Percentiles rank a stretch among this genome's conserved stretches.
These are phyloP conservation scores for Galerucella calmariensis DNA, from an alignment of 2,888 invertebrate species.

Conservation along the genomic window DNA sequence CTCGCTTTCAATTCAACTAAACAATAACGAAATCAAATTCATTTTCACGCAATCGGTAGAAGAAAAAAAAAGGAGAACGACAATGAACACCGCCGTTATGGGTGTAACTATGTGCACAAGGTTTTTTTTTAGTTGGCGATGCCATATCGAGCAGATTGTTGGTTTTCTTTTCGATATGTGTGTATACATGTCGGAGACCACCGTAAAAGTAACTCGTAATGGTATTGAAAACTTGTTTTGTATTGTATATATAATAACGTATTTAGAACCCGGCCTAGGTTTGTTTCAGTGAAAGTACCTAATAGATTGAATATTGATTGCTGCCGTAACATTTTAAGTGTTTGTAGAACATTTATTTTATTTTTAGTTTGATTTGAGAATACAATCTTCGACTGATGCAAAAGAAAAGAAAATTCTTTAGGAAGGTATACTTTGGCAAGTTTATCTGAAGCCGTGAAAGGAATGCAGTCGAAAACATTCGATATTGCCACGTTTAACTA, in stretches of 20 bases:
- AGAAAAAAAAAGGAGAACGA: constrained; percentile 2
- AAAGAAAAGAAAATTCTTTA: too few species aligned
- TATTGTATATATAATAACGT: not conserved
- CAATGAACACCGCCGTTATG: constrained; percentile 14
- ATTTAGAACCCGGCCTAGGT: not conserved
- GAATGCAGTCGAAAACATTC: too few species aligned
- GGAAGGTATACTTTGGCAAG: too few species aligned
- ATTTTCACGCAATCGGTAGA: not conserved
- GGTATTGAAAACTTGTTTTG: not conserved
- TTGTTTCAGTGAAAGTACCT: constrained; percentile 1
- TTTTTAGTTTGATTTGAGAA: not conserved
- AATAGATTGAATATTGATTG: constrained; percentile 2
- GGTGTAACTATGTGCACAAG: constrained; percentile 15
- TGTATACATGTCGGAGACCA: constrained; percentile 5
- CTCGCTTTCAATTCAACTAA: not conserved
- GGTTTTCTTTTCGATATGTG: not conserved
- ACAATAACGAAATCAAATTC: not conserved
- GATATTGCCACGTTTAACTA: too few species aligned
- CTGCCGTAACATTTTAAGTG: not conserved
- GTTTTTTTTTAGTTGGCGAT: constrained; percentile 1
- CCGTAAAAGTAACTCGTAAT: constrained; percentile 1
- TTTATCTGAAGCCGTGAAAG: too few species aligned
- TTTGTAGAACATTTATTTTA: not conserved
- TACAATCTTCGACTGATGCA: too few species aligned
- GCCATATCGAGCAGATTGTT: constrained; percentile 13